A percentile compares a stretch with the other conserved stretches of the same genome.
phyloP scores from a whole-genome alignment of 1,140 invertebrate genomes.

The Argopecten irradians region DNA sequence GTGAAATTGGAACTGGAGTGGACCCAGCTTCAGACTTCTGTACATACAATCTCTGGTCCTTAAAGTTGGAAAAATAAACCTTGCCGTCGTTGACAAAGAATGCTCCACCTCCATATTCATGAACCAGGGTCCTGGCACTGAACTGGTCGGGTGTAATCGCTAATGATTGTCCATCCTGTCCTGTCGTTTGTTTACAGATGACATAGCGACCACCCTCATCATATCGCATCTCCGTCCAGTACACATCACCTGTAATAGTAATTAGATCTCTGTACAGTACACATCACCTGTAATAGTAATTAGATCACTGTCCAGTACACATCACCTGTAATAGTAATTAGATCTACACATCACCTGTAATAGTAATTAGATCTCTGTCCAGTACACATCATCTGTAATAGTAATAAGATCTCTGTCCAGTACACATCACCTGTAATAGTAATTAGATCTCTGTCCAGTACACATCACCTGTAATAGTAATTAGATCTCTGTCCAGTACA shows the following conservation, averaged over 20 bases:
- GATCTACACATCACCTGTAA: too few species aligned
- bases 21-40: conserved; percentile 54
- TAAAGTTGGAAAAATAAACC: conserved; percentile 74
- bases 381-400: too few species aligned
- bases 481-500: too few species aligned
- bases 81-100: conserved; percentile 68
- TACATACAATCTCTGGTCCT: conserved; percentile 70
- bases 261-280: too few species aligned
- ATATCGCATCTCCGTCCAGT: conserved; percentile 71
- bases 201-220: conserved; percentile 70
- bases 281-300: too few species aligned
- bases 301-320: too few species aligned
- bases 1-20: conserved; percentile 61
- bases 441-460: too few species aligned
- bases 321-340: too few species aligned
- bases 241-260: conserved; percentile 65
- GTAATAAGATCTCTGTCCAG: too few species aligned
- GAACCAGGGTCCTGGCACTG: conserved; percentile 72
- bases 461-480: too few species aligned
- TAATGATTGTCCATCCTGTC: conserved; percentile 39
- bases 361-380: too few species aligned
- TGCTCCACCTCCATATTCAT: conserved; percentile 78
- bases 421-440: too few species aligned
- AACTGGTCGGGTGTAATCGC: conserved; percentile 72
- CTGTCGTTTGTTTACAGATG: conserved; percentile 63